Percentiles rank a stretch among this genome's conserved stretches.
These are phyloP conservation scores for Onychomys torridus DNA, from an alignment of 2,797 vertebrate genomes.

Conservation along the genomic window DNA sequence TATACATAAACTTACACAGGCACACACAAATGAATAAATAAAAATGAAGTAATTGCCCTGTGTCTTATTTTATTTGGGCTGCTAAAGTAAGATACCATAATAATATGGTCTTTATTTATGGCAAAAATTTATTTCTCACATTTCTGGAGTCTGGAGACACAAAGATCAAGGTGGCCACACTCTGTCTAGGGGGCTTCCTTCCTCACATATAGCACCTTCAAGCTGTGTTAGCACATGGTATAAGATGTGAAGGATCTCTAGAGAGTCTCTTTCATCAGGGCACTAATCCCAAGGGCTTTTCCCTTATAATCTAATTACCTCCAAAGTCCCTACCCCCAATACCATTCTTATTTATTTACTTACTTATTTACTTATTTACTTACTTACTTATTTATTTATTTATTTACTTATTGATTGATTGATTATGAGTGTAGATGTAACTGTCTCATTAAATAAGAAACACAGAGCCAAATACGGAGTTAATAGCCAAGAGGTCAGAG, in stretches of 20 bases:
- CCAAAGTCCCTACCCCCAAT: background rate
- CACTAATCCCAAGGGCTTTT: background rate
- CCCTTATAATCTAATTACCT: background rate
- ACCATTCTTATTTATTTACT: background rate
- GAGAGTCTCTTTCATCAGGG: background rate
- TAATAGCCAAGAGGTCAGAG: no score
- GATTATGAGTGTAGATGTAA: no score
- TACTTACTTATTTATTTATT: background rate
- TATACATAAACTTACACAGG: background rate
- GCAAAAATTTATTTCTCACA: background rate
- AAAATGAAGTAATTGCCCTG: background rate
- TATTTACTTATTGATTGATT: no score
- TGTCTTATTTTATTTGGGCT: background rate
- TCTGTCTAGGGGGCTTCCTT: background rate
- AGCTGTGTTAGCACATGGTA: background rate
- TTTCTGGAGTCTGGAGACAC: background rate
- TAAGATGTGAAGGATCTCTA: background rate
- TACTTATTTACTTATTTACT: background rate
- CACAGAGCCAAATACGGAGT: no score
- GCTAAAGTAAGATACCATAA: background rate
- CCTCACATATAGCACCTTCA: background rate
- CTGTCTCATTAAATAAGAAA: no score
- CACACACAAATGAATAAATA: background rate
- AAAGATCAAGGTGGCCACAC: background rate
- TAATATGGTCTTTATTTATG: background rate